Evolutionary conservation across 2,797 vertebrate genomes (phyloP).

Genomic region (Podarcis siculus): DNA sequence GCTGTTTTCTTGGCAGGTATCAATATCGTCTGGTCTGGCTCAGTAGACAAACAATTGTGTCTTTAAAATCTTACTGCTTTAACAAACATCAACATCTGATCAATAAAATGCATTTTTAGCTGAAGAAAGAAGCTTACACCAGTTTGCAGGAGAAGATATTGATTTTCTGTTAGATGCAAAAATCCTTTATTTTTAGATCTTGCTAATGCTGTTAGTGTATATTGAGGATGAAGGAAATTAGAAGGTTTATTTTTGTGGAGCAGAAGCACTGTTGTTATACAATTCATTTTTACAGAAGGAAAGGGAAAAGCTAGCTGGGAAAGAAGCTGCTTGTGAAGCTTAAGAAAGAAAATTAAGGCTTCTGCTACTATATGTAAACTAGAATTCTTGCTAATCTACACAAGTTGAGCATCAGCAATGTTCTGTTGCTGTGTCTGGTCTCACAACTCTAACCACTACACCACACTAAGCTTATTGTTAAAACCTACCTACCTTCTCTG

Average conservation of each 20-base stretch:
- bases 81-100: neutral
- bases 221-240: neutral
- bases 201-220: slow-evolving; percentile 6
- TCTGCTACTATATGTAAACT: neutral
- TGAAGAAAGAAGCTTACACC: slow-evolving; percentile 4
- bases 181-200: slow-evolving; percentile 36
- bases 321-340: neutral
- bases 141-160: neutral
- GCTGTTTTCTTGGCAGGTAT: slow-evolving; percentile 41
- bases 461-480: neutral
- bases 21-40: slow-evolving; percentile 10
- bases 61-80: slow-evolving; percentile 25
- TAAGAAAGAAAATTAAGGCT: neutral
- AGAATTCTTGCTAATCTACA: neutral
- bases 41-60: slow-evolving; percentile 24
- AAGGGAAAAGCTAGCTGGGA: neutral
- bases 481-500: neutral
- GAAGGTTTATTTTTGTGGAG: neutral
- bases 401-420: neutral
- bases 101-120: slow-evolving; percentile 43
- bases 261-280: neutral
- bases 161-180: neutral
- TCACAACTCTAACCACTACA: neutral
- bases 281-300: neutral
- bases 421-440: neutral